Evolutionary conservation across 2,797 vertebrate species (phyloP), one percentile per base, ranked within the genome.

Genomic region (Loriculus beryllinus): DNA sequence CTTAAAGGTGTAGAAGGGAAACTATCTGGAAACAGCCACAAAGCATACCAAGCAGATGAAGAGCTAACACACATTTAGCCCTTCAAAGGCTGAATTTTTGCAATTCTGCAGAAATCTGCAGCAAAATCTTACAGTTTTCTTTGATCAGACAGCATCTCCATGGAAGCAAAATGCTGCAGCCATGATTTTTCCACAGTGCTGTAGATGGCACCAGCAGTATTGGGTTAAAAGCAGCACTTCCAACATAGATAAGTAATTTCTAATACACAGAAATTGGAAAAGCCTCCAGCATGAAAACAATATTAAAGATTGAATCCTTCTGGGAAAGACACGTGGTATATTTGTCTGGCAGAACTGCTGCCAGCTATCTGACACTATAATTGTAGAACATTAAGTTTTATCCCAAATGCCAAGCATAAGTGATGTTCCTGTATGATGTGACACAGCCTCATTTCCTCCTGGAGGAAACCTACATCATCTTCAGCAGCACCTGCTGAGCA

Each of bases 271-370:
- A 72, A 91, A 93, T 39, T 82, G 68, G 62, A 96, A 95, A 90
- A 85, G 69, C 92, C 83, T 88, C 78, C 48, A 80, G 95, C 81
- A 90, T 52, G 2, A 6, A 82, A 92, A 88, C 35, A 77, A 75
- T 95, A 95, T 91, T 93, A 93, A 94, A 96, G 88, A 94, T 16
- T 80, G 72, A 97, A 94, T 69, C 45, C 78, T 94, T 95, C 80
- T 91, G 88, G 88, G 81, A 97, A 95, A 96, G 74, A 82, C 48
- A 93, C 14, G 12, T 69, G 82, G 56, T 88, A 93, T 79, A 93
- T 79, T 90, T 79, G 63, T 95, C 92, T 91, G 80, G 84, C 65
- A 87, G 74, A 82, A 94, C 14, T 47, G 88, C 94, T 84, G 33
- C 57, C 82, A 94, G 93, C 69, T 81, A 88, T 65, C 60, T 2